These are phyloP conservation scores for Chrysopilus asiliformis DNA, from an alignment of 2,888 invertebrate genomes.

Conservation along the genomic window DNA sequence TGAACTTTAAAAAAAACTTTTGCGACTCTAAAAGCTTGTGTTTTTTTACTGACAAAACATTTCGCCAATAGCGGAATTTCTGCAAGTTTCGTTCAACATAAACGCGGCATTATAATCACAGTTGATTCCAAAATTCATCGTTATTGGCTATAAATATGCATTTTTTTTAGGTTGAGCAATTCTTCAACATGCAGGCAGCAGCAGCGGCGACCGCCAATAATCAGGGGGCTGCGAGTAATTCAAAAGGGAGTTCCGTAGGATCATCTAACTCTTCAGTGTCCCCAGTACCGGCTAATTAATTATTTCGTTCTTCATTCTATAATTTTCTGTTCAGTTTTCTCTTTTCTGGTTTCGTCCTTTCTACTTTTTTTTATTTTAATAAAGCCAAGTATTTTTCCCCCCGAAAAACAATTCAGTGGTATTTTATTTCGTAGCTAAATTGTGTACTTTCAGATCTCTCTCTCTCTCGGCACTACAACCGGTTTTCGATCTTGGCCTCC, in stretches of 20 bases:
- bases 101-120: no score
- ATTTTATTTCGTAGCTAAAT: background rate
- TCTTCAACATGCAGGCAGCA: conserved; percentile 28
- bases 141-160: conserved; percentile 1
- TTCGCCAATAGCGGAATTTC: no score
- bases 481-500: no score
- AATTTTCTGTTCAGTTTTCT: conserved; percentile 8
- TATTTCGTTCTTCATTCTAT: conserved; percentile 12
- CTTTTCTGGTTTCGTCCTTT: no score
- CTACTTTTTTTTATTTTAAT: conserved; percentile 11
- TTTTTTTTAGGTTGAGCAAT: conserved; percentile 27
- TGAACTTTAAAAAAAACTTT: no score
- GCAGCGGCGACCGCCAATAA: conserved; percentile 16
- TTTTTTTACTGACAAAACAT: no score
- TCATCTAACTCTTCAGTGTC: conserved; percentile 30
- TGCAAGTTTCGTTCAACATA: no score
- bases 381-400: conserved; percentile 9
- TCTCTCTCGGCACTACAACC: no score
- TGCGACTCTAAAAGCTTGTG: no score
- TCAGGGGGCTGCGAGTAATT: conserved; percentile 19
- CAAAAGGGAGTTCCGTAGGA: conserved; percentile 19
- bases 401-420: conserved; percentile 1
- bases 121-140: background rate
- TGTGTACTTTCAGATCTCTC: background rate
- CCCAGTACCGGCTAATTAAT: conserved; percentile 33